Base-by-base conservation (phyloP, 2,113 vertebrate genomes). In the Neodontobutis hainanensis region DNA sequence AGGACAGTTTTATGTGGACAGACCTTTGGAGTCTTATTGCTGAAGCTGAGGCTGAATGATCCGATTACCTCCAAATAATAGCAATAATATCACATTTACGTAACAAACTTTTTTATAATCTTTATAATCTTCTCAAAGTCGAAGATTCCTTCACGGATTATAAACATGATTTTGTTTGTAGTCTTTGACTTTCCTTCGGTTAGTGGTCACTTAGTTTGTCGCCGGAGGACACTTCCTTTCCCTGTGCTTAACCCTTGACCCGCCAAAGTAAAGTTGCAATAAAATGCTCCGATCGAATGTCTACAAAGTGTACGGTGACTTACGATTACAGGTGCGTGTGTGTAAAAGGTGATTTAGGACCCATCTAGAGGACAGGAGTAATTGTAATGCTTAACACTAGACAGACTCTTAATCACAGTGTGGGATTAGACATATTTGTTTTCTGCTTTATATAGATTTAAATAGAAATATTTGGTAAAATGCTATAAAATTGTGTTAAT, bases 181-280 rank as follows among this genome's bases (percentile, higher is more conserved):
- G 87, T 85, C 88, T 83, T n/a, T 45, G 72, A 89, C 69, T 83
- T 83, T 91, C 85, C 12, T 14, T 46, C 85, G 90, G 90, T 94
- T 91, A 91, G 90, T 88, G 87, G 85, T 92, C 93, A 89, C 91
- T 91, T 92, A 90, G 88, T 88, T 87, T 64, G 79, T 91, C 88
- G 91, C 93, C 90, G 88, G 89, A 93, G 94, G 92, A 89, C 92
- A 94, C 92, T 95, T 95, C 94, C 93, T 94, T 27, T 94, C 92
- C 92, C 91, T 90, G 92, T 92, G 90, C 93, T 95, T 96, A 96
- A 96, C 94, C 94, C 92, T 87, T 94, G 93, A 94, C 94, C 91
- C 52, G n/a, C 73, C 88, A 73, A 73, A 92, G 93, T 94, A 93
- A 91, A 94, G 89, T 78, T 93, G 93, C 92, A 93, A 93, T 94